Evolutionary conservation across 2,113 vertebrate species (phyloP).

Genomic region (Recurvirostra avosetta): DNA sequence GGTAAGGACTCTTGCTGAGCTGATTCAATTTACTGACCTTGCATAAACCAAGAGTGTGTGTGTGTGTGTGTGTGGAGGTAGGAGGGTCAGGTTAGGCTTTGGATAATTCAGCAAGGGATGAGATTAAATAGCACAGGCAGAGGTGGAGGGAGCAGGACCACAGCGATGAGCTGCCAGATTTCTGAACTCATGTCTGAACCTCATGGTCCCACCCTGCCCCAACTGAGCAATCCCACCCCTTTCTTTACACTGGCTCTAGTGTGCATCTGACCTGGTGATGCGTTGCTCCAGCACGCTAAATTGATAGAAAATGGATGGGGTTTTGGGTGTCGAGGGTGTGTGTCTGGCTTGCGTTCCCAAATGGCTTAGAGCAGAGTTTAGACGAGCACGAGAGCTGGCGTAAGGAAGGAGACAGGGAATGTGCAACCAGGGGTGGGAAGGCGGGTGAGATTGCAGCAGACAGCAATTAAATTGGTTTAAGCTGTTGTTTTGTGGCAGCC

Average conservation of each 20-base stretch:
- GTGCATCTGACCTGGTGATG: neutral
- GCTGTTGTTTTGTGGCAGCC: slow-evolving; percentile 23
- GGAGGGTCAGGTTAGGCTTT: neutral
- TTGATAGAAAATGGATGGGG: neutral
- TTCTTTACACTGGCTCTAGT: neutral
- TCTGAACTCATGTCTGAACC: neutral
- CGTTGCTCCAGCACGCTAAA: neutral
- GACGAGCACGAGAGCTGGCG: neutral
- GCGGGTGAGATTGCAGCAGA: neutral
- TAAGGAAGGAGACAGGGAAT: neutral
- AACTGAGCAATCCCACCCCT: neutral
- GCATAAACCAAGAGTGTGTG: neutral
- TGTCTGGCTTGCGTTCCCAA: neutral
- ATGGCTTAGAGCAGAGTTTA: neutral
- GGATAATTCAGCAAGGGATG: neutral
- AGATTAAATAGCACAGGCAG: neutral
- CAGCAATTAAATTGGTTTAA: slow-evolving; percentile 36
- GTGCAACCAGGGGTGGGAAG: neutral
- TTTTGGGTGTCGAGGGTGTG: neutral
- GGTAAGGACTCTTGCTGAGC: neutral
- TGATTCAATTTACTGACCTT: neutral
- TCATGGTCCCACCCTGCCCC: neutral
- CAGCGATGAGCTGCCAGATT: neutral
- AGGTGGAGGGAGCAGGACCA: neutral
- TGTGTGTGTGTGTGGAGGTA: neutral